Base-by-base conservation (phyloP, 2,797 vertebrate genomes). In the Lepilemur ruficaudatus region DNA sequence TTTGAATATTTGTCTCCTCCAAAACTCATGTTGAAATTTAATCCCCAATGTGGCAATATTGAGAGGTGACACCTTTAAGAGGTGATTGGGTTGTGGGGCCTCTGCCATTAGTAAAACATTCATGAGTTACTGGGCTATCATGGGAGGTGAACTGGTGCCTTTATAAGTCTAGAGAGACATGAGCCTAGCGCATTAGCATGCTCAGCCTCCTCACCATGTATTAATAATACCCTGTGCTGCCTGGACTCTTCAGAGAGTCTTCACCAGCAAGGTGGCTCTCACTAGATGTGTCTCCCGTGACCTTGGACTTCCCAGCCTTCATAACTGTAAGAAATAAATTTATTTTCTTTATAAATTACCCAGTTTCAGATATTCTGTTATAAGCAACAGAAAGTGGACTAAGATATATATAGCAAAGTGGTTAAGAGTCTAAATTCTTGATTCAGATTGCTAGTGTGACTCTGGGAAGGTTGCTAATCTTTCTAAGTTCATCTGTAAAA, bases 401-500 rank as follows among this genome's bases (percentile, higher is more conserved):
- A 78, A 23, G 48, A 78, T 20, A 25, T 50, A 80, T 43, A 73
- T 91, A 92, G 43, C 57, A 94, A 46, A 86, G 15, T 69, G 30
- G 25, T 83, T 79, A 85, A 91, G 52, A 84, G 18, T 96, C 80
- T 85, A 67, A 87, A 75, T 79, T 89, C 59, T 57, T 57, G 32
- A 75, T 72, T 88, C 65, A 65, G 23, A 72, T 70, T 75, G 83
- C 67, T 89, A 48, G 17, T 82, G 12, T 85, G 84, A 48, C 38
- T 63, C 28, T 73, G 59, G 20, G 25, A 91, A 10, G 57, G 20
- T 61, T 82, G 76, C 75, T 46, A 15, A 63, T 28, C 41, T 46
- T 70, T 50, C 32, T 88, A 12, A 89, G 35, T 94, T 93, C 41
- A 73, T 70, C 38, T 59, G 9, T 69, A 88, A 96, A 96, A 81